Conservation (phyloP, 1,140 invertebrate genomes). For the Dendroctonus ponderosae region DNA sequence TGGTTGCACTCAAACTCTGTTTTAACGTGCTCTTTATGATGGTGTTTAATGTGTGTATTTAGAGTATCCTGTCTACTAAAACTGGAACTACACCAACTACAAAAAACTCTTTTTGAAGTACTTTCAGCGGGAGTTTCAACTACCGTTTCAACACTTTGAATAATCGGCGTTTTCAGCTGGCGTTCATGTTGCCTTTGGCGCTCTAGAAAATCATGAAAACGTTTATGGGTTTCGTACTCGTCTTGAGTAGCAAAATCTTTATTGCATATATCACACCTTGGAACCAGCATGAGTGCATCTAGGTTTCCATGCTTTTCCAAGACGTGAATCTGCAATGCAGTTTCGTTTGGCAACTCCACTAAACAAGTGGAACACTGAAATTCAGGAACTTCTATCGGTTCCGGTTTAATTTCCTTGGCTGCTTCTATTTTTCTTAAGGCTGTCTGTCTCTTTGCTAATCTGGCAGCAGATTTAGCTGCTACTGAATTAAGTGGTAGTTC, state of each 20-base stretch:
- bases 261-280: slow-evolving; percentile 43
- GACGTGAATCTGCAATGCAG: slow-evolving; percentile 45
- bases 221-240: slow-evolving; percentile 44
- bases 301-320: slow-evolving; percentile 45
- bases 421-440: slow-evolving; percentile 18
- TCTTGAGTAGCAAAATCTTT: slow-evolving; percentile 42
- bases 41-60: slow-evolving; percentile 39
- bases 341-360: slow-evolving; percentile 41
- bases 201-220: slow-evolving; percentile 42
- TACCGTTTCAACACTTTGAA: slow-evolving; percentile 17
- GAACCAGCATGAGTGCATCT: slow-evolving; percentile 39
- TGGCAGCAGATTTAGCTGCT: slow-evolving; percentile 14
- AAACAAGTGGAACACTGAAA: slow-evolving; percentile 40
- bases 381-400: slow-evolving; percentile 18
- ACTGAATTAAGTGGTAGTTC: not conserved
- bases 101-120: slow-evolving; percentile 31
- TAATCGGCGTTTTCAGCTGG: slow-evolving; percentile 14
- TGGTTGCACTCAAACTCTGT: slow-evolving; percentile 41
- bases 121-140: not conserved
- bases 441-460: slow-evolving; percentile 20
- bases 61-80: slow-evolving; percentile 42
- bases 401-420: slow-evolving; percentile 18
- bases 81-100: slow-evolving; percentile 39
- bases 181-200: slow-evolving; percentile 33
- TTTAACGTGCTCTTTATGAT: slow-evolving; percentile 33